phyloP scores from a whole-genome alignment of 1,140 invertebrate genomes.

The Drosophila tropicalis region DNA sequence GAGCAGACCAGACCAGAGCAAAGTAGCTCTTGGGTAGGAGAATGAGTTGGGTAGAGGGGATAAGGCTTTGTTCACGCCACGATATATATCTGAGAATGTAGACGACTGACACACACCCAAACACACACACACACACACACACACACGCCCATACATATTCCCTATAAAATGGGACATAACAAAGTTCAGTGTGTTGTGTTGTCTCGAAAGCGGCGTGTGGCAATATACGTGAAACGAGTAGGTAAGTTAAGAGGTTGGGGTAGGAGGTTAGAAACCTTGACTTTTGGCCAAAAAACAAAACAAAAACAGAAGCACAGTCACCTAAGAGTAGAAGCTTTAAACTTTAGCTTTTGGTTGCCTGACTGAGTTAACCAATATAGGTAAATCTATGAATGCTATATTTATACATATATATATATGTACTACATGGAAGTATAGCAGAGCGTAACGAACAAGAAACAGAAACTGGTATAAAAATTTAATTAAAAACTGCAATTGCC shows the following conservation, averaged over 20 bases:
- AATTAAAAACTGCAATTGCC: conserved; percentile 66
- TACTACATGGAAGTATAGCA: conserved; percentile 5
- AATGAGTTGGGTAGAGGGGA: conserved; percentile 6
- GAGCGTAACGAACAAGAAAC: conserved; percentile 23
- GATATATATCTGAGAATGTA: conserved; percentile 59
- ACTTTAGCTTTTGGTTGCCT: not conserved
- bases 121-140: conserved; percentile 29
- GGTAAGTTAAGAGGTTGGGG: conserved; percentile 25
- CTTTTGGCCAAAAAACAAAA: conserved; percentile 6
- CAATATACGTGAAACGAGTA: conserved; percentile 17
- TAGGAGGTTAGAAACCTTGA: conserved; percentile 53
- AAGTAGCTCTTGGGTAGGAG: not conserved
- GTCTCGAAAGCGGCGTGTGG: too few species aligned
- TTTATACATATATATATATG: not conserved
- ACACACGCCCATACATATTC: conserved; percentile 16
- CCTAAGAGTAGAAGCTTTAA: conserved; percentile 26
- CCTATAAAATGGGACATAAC: conserved; percentile 8
- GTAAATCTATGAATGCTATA: not conserved
- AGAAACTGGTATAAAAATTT: conserved; percentile 58
- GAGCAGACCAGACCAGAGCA: not conserved
- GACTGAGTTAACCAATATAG: conserved; percentile 1
- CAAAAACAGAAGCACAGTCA: not conserved
- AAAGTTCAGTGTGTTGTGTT: conserved; percentile 1
- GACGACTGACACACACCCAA: conserved; percentile 23
- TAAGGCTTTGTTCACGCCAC: conserved; percentile 32